Evolutionary conservation across 2,797 vertebrate genomes (phyloP), one percentile per base, ranked within the genome.

Genomic region (Merluccius polli): DNA sequence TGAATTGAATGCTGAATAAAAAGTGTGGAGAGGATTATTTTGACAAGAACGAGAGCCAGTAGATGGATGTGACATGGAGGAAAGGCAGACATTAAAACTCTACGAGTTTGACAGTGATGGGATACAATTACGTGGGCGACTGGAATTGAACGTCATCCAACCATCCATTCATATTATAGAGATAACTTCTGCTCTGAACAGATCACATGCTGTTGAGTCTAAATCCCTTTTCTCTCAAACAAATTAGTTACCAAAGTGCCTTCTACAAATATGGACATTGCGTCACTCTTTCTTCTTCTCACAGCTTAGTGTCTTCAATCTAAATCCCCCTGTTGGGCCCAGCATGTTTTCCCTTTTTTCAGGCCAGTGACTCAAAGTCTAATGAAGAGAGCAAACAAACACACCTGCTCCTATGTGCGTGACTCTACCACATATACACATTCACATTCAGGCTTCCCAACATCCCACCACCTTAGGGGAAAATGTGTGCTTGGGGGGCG

Each of bases 371-470:
- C 79, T 65, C 83, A 52, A 21, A 73, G 79, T 79, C 73, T 81
- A 38, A 71, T 79, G 59, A 82, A 78, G 75, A 79, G 12, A 52
- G 81, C 81, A 88, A 85, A 89, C 83, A 84, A 81, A 75, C 87
- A 78, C 87, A 87, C 84, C 86, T 87, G 88, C 83, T 84, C n/a
- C 36, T 3, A 35, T 38, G 13, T 63, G 48, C n/a, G 48, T 52
- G 48, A 52, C 48, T 52, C 48, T 21, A 52, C 21, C 48, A n/a
- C 52, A 27, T 27, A 63, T 3, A 6, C n/a, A 10, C 52, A 63
- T 24, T 63, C 52, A 63, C n/a, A 10, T 11, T 13, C 18, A n/a
- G 21, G 18, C 21, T 63, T 63, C n/a, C 52, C 52, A 11, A 24
- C 87, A 67, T 88, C 77, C 77, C 11, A 18, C 72, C 70, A 83